phyloP scores from a whole-genome alignment of 2,113 vertebrate species.

The Gobiocypris rarus region DNA sequence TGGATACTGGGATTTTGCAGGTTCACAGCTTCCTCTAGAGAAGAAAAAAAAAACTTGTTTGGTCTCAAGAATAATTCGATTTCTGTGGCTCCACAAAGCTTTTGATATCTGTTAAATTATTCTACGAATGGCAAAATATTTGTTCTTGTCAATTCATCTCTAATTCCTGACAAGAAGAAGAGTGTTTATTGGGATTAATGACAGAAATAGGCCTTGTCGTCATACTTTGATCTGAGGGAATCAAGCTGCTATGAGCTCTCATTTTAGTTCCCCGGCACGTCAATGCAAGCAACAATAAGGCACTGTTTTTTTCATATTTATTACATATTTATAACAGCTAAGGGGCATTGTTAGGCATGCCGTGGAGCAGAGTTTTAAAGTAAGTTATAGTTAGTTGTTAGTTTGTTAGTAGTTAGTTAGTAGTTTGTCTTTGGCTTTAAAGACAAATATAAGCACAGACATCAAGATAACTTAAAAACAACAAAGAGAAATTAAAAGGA shows the following conservation, averaged over 20 bases:
- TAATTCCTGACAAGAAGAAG: not conserved
- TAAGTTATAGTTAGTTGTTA: not conserved
- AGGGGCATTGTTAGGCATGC: no score
- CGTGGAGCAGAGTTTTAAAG: not conserved
- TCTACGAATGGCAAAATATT: not conserved
- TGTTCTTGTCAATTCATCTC: not conserved
- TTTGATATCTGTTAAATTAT: not conserved
- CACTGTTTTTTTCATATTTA: no score
- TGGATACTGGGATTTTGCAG: not conserved
- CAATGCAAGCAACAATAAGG: not conserved
- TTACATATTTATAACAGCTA: no score
- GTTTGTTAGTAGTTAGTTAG: not conserved
- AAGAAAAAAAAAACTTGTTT: not conserved
- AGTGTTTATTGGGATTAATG: not conserved
- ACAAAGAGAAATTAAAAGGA: no score
- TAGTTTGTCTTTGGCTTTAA: not conserved
- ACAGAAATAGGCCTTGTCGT: not conserved
- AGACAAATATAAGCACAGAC: no score
- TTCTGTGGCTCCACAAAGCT: not conserved
- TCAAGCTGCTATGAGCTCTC: not conserved
- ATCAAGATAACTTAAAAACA: no score
- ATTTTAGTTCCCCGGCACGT: not conserved
- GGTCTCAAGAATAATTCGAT: not conserved
- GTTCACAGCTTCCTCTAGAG: not conserved
- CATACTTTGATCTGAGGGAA: not conserved